phyloP scores from a whole-genome alignment of 2,113 vertebrate genomes.

The Poeciliopsis turrubarensis region DNA sequence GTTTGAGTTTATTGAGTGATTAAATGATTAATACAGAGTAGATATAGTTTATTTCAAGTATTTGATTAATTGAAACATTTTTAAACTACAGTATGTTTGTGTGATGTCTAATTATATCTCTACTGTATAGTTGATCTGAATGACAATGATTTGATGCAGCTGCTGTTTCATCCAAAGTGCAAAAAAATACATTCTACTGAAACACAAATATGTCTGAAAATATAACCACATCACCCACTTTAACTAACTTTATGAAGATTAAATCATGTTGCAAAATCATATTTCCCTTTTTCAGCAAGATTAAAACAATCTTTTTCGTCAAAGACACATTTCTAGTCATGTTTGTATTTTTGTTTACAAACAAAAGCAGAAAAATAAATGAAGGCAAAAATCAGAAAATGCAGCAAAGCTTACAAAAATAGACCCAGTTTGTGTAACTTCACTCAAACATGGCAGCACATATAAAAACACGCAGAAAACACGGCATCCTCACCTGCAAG shows the following conservation, averaged over 20 bases:
- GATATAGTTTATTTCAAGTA: conserved; percentile 56
- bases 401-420: conserved; percentile 26
- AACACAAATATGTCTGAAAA: conserved; percentile 13
- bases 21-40: conserved; percentile 44
- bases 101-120: conserved; percentile 30
- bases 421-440: conserved; percentile 4
- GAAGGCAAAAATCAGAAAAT: not conserved
- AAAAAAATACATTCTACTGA: conserved; percentile 43
- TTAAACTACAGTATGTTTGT: conserved; percentile 36
- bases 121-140: conserved; percentile 16
- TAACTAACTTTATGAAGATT: too few relatives aligned
- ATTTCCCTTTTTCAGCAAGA: not conserved
- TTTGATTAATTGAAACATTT: conserved; percentile 32
- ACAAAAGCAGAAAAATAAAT: not conserved
- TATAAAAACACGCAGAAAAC: not conserved
- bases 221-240: not conserved
- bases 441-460: not conserved
- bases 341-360: not conserved
- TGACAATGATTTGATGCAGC: conserved; percentile 8
- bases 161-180: conserved; percentile 32
- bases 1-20: conserved; percentile 39
- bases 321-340: conserved; percentile 26
- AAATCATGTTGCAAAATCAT: too few relatives aligned
- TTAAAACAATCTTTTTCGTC: conserved; percentile 39
- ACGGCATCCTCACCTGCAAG: not conserved